Conservation (phyloP, 2,888 invertebrate genomes). For the Spilarctia lutea region DNA sequence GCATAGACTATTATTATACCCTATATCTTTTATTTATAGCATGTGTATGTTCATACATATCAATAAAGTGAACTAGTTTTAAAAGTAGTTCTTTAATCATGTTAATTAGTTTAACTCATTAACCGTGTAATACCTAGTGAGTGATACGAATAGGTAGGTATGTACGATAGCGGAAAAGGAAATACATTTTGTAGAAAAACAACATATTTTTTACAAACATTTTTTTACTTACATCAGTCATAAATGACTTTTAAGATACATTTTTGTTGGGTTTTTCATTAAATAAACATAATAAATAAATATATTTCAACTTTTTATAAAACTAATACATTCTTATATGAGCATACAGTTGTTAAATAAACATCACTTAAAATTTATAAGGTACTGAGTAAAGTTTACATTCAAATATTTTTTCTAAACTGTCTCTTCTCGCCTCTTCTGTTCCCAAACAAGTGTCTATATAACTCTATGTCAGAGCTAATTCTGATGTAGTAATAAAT, state of each 20-base stretch:
- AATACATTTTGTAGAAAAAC: background rate
- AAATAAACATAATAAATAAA: background rate
- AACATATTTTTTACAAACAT: background rate
- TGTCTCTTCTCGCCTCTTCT: too few species aligned
- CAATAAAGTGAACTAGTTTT: background rate
- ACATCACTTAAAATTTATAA: background rate
- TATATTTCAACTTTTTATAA: background rate
- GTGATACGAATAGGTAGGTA: background rate
- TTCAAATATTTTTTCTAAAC: background rate
- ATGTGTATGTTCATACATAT: background rate
- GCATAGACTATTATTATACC: background rate
- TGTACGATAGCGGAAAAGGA: constrained; percentile 4
- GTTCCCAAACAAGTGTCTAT: too few species aligned
- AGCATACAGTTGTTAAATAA: background rate
- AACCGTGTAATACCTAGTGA: background rate
- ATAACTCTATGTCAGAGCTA: too few species aligned
- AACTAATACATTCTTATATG: background rate
- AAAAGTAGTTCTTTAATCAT: background rate
- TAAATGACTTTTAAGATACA: background rate
- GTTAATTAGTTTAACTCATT: background rate
- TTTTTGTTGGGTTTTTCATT: background rate
- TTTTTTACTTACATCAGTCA: constrained; percentile 2
- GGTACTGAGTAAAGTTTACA: background rate
- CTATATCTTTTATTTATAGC: too few species aligned
- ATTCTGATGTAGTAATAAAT: too few species aligned